Base-by-base conservation (phyloP, 2,888 invertebrate genomes). In the Plusia festucae region DNA sequence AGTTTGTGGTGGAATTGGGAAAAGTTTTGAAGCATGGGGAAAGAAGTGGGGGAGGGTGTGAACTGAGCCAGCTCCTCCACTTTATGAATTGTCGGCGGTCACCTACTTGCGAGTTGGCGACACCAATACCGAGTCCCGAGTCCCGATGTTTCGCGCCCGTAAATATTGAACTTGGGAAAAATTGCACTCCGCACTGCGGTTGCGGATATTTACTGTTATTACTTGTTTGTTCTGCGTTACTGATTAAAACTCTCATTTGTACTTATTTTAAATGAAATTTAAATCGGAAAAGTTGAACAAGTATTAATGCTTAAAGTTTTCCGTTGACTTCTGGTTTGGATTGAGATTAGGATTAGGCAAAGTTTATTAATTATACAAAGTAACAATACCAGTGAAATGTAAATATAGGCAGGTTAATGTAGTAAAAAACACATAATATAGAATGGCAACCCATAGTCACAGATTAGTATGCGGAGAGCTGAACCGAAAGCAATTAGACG, bases 401-500 rank as follows among this genome's bases (percentile, higher is more conserved):
- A 15, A 49, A n/a, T 46, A 55, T 34, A 27, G n/a, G 22, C 32
- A 32, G 44, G 63, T 65, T 30, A 53, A 52, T 59, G 54, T 52
- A 64, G 52, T 65, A 70, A 53, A 65, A 65, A 64, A 58, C 66
- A 60, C 70, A 71, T 62, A 66, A 67, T 66, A 68, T 65, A 65
- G 52, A 55, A 49, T 34, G 65, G 40, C 57, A 73, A 61, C 69
- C 75, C 78, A 67, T 79, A 68, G 61, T 70, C 67, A 68, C 63
- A 78, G 73, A 84, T 89, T 85, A 88, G 86, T 88, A 90, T 90
- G 90, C 90, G 82, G 78, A 82, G 85, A 82, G 87, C 82, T 83
- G 81, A 83, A 86, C 78, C 85, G 84, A 88, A 85, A 86, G 86
- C 92, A 92, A 91, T 93, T 92, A 93, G 88, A 87, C 89, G 86